Evolutionary conservation across 2,797 vertebrate species (phyloP), one percentile per base, ranked within the genome.

Genomic region (Hephaestus fuliginosus): DNA sequence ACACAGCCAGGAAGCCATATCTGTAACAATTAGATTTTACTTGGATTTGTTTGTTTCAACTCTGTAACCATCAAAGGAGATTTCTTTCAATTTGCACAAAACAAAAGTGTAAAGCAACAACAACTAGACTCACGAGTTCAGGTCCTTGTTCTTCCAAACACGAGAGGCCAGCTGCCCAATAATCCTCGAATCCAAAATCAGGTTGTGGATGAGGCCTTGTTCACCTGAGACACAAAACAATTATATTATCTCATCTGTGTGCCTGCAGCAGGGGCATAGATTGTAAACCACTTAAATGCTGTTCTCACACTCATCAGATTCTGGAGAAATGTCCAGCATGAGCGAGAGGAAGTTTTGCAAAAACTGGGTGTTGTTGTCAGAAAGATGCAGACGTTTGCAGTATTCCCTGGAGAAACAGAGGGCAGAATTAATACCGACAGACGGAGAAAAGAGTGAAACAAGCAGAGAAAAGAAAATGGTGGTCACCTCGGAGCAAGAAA

Each of bases 361-460:
- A 93, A 99, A 99, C 91, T 99, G 97, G 0, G 98, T 99, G 96
- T 99, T 99, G 96, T 99, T 99, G 93, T 98, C 97, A 39, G 97
- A 98, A 82, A 97, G 95, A 84, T 97, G 97, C 90, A 99, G 96
- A 87, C 97, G 97, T 94, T 97, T 97, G 95, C 98, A 99, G 93
- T 99, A 99, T 92, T 99, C 98, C 95, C 98, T 99, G 92, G 3
- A 81, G 72, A 80, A 13, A 60, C 28, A 72, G 41, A 74, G 14
- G 15, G 65, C 4, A 65, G 28, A 76, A 68, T 70, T 69, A 73
- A 75, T 81, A 51, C 28, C 18, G 25, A 55, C 28, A 70, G 53
- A 53, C 2, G 46, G 28, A 75, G 18, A 25, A 30, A 67, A 69
- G 20, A 70, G 30, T 20, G 18, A 57, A 70, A 70, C 43, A 5